Evolutionary conservation across 23 tunicate species (phyloP).

Genomic region (Aplidium turbinatum): DNA sequence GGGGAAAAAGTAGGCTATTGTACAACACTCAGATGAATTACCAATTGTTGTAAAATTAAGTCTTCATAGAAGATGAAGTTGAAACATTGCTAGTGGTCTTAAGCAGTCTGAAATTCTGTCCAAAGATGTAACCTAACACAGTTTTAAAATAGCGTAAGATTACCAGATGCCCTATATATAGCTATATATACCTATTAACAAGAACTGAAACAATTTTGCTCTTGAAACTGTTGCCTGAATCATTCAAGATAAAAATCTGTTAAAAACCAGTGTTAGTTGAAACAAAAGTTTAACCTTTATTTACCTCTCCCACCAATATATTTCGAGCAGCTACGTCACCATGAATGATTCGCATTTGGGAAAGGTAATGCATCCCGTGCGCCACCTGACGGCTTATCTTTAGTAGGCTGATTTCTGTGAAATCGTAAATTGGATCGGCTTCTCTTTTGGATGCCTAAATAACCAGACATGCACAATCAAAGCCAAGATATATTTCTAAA

Average conservation of each 20-base stretch:
- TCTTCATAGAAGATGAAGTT: neutral
- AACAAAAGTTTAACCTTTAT: conserved; percentile 4
- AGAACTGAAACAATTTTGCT: too few species aligned
- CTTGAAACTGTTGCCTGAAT: too few species aligned
- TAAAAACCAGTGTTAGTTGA: neutral
- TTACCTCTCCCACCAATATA: conserved; percentile 76
- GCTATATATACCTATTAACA: too few species aligned
- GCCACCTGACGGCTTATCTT: conserved; percentile 79
- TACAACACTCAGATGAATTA: too few species aligned
- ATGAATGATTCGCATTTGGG: conserved; percentile 60
- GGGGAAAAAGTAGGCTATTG: too few species aligned
- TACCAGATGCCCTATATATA: too few species aligned
- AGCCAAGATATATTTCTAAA: too few species aligned
- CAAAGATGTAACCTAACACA: too few species aligned
- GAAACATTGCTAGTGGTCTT: too few species aligned
- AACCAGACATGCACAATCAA: neutral
- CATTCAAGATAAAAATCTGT: neutral
- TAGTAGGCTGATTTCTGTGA: conserved; percentile 61
- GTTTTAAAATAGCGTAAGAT: too few species aligned
- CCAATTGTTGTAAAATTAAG: neutral
- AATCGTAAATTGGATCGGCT: conserved; percentile 54
- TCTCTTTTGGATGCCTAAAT: conserved; percentile 45
- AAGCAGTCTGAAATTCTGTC: too few species aligned
- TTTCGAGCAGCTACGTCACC: conserved; percentile 98
- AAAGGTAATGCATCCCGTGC: conserved; percentile 64